Percentiles rank a stretch among this genome's conserved stretches.
phyloP scores from a whole-genome alignment of 2,888 invertebrate genomes.

The Synergus itoensis region DNA sequence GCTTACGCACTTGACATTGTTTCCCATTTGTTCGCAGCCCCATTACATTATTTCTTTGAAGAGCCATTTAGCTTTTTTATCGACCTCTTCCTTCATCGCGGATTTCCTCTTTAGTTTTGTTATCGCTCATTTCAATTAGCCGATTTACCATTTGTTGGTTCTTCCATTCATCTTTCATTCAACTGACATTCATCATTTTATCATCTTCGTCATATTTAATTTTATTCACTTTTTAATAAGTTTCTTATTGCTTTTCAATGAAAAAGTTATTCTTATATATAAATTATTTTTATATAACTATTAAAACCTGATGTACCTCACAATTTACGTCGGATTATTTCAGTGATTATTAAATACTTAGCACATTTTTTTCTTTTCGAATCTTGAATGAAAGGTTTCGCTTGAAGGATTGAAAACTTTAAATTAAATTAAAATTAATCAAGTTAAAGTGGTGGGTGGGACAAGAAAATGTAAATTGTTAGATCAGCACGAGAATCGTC shows the following conservation, averaged over 20 bases:
- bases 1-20: slow-evolving; percentile 36
- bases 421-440: neutral
- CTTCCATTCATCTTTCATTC: slow-evolving; percentile 24
- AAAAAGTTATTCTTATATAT: neutral
- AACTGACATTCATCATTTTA: neutral
- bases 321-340: neutral
- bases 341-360: neutral
- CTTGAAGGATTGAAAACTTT: neutral
- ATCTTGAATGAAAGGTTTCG: neutral
- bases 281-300: neutral
- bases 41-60: slow-evolving; percentile 30
- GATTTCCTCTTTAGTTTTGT: slow-evolving; percentile 15
- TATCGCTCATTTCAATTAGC: slow-evolving; percentile 26
- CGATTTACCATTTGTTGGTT: slow-evolving; percentile 9
- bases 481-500: slow-evolving; percentile 14
- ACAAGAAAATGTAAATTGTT: slow-evolving; percentile 23
- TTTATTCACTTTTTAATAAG: neutral
- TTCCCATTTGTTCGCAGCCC: slow-evolving; percentile 18
- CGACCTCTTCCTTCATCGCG: slow-evolving; percentile 14
- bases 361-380: neutral
- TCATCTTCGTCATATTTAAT: neutral
- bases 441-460: neutral
- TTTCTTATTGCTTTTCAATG: neutral
- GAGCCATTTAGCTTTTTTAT: slow-evolving; percentile 28
- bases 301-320: neutral